Conservation (phyloP, 2,797 vertebrate genomes). For the Bufotes viridis region DNA sequence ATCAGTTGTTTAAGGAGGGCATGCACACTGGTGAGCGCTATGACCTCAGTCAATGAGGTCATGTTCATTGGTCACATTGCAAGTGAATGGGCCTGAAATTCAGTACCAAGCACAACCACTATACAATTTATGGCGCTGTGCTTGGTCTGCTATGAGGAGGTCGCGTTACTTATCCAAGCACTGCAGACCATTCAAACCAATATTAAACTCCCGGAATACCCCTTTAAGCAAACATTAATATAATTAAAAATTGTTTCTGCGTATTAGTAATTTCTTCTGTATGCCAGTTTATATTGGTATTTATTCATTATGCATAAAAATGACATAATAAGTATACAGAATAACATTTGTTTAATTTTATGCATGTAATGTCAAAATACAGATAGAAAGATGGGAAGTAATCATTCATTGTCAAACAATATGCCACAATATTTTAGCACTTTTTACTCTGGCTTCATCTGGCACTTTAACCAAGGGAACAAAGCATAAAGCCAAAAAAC, state of each 20-base stretch:
- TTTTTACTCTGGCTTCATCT: constrained; percentile 8
- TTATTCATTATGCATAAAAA: neutral
- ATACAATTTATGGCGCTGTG: no score
- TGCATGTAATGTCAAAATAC: constrained; percentile 5
- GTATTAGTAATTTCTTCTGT: neutral
- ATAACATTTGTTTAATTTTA: neutral
- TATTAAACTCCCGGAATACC: no score
- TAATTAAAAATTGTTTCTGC: neutral
- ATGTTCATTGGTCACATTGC: no score
- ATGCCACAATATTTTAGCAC: constrained; percentile 19
- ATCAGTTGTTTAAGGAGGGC: no score
- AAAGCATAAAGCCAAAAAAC: neutral
- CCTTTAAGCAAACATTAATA: neutral
- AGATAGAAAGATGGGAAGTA: constrained; percentile 1
- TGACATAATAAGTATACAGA: neutral
- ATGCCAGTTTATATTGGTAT: neutral
- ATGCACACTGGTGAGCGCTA: no score
- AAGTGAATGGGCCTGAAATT: no score
- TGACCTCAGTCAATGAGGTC: no score
- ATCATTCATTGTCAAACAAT: constrained; percentile 19
- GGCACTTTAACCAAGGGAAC: neutral
- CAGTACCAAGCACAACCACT: no score
- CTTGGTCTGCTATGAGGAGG: no score
- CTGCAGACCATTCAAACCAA: no score
- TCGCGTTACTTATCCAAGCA: no score